These are phyloP conservation scores for Oreonectes daqikongensis DNA, from an alignment of 2,797 vertebrate species.

Conservation along the genomic window DNA sequence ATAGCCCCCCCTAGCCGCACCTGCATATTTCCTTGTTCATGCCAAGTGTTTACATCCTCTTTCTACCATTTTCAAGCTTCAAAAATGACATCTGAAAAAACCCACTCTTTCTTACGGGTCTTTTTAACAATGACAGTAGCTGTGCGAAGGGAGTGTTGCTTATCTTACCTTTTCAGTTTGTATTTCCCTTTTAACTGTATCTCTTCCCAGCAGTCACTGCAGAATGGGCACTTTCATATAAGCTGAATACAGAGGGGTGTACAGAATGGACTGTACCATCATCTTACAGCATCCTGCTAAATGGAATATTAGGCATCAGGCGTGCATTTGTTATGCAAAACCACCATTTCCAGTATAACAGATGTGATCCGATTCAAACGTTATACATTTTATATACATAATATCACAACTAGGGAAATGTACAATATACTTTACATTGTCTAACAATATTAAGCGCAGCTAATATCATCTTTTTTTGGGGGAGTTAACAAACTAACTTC, in stretches of 20 bases:
- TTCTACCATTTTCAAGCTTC: constrained; percentile 38
- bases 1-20: constrained; percentile 77
- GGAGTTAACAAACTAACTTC: too few relatives aligned
- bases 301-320: constrained; percentile 46
- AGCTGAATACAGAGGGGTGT: constrained; percentile 78
- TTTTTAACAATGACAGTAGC: constrained; percentile 46
- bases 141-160: constrained; percentile 54
- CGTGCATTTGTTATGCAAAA: constrained; percentile 56
- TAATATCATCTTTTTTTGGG: too few relatives aligned
- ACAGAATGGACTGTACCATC: constrained; percentile 66
- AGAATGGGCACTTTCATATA: constrained; percentile 81
- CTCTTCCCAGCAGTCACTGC: constrained; percentile 86
- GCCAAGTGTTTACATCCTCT: constrained; percentile 61
- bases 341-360: constrained; percentile 56
- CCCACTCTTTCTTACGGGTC: constrained; percentile 38
- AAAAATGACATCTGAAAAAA: constrained; percentile 64
- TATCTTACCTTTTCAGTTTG: constrained; percentile 73
- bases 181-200: constrained; percentile 64
- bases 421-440: too few relatives aligned
- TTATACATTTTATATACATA: constrained; percentile 67
- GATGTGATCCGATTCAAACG: constrained; percentile 61
- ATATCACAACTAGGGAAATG: not conserved
- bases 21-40: constrained; percentile 74
- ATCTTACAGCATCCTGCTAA: constrained; percentile 54
- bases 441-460: too few relatives aligned